These are phyloP conservation scores for Ladona fulva DNA, from an alignment of 1,140 invertebrate genomes.

Conservation along the genomic window DNA sequence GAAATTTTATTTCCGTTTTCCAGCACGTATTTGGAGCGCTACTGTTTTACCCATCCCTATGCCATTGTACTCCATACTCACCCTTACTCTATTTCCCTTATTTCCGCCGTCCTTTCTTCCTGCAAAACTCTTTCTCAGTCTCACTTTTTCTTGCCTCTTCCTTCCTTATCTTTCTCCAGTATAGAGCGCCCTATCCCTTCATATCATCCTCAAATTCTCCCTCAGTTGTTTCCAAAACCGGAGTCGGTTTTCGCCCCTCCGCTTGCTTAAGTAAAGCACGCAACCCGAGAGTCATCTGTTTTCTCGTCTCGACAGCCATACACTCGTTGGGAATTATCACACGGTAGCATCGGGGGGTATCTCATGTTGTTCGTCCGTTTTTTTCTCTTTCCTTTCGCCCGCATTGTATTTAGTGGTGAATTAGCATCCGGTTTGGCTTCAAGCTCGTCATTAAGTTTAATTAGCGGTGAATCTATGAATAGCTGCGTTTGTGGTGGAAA, in stretches of 20 bases:
- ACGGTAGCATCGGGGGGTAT: neutral
- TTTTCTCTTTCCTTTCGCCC: neutral
- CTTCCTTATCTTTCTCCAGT: neutral
- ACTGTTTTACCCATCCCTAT: no score
- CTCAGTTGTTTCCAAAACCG: neutral
- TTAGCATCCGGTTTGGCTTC: no score
- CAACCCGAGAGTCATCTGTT: neutral
- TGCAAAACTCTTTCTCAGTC: neutral
- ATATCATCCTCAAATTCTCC: neutral
- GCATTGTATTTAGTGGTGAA: no score
- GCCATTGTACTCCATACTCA: neutral
- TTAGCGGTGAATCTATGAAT: no score
- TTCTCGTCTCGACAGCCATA: constrained; percentile 2
- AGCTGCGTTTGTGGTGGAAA: no score
- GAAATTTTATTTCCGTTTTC: no score
- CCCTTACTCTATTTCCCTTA: neutral
- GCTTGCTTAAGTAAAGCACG: neutral
- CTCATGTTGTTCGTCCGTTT: neutral
- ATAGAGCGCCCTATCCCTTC: neutral
- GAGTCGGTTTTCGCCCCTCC: neutral
- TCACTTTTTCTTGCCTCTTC: neutral
- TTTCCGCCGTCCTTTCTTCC: neutral
- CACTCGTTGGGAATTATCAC: constrained; percentile 4
- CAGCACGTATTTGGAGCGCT: no score
- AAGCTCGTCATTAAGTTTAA: no score